Evolutionary conservation across 1,140 invertebrate species (phyloP), one percentile per base, ranked within the genome.

Genomic region (Rhopalosiphum padi): DNA sequence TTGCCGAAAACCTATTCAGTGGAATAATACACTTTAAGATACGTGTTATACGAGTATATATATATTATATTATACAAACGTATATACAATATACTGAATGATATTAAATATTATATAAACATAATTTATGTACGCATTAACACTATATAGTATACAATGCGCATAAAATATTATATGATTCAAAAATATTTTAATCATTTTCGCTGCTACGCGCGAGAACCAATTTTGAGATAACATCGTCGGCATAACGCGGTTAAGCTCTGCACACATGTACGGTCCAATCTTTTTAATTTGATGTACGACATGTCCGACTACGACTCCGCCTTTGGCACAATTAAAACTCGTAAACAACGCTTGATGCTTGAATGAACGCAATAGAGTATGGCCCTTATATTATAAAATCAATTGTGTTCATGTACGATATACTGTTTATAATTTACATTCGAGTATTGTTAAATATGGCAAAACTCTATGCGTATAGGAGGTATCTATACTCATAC

Each of bases 301-400:
- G 83, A 43, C 37, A 86, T 86, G 83, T 86, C 83, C 23, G 37
- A 43, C 37, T 30, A 86, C 37, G 37, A 86, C 83, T 43, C 83
- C 83, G 83, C 83, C 83, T 86, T 86, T 86, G 37, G 37, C 37
- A 86, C 83, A 86, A 86, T 86, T 86, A 86, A 86, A 86, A 86
- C 83, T 43, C 83, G 83, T 86, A 86, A 86, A 86, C 22, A 86
- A 86, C 37, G 43, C 37, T 86, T 43, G 83, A 86, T 23, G 43
- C 37, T 86, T 43, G 83, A 11, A 43, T 43, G 41, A 86, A 86
- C 83, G 23, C 41, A 15, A 86, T 86, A 25, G 15, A 86, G 37
- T 86, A 77, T 77, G 60, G 21, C 60, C 60, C 60, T 77, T 77
- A 77, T 77, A 77, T 18, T 77, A 77, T 18, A 77, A 77, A 77